Evolutionary conservation across 2,888 invertebrate species (phyloP), one percentile per base, ranked within the genome.

Genomic region (Galeopsomyia nigrocyanea): DNA sequence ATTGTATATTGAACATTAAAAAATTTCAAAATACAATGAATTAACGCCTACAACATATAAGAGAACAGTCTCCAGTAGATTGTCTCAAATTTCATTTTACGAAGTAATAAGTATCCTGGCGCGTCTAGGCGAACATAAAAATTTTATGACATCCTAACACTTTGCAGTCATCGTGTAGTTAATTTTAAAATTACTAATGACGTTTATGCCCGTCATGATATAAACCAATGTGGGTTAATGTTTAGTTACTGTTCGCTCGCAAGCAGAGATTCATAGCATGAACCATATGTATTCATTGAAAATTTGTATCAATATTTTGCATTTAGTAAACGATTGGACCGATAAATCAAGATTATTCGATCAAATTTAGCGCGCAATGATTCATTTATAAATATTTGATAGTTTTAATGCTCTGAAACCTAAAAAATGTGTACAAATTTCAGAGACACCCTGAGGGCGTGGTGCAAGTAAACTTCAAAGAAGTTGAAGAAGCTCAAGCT

Each of bases 361-460:
- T 39, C 1, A 10, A 7, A 39, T 39, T 39, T 39, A 26, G 26
- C 5, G 5, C 5, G 26, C 26, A 26, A 10, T 3, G 7, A 9
- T 39, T 3, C 7, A 10, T 39, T 39, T 39, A 1, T 10, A 39
- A 39, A 39, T 13, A 10, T 39, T 39, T 10, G 7, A 10, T 39
- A 39, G 13, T 13, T 39, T 39, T 3, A 10, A 39, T 39, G 13
- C 1, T 10, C 39, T 10, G 10, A 67, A 72, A 72, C 31, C 63
- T 65, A 60, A 60, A 13, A 64, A 71, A 21, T 64, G 58, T 58
- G 14, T 39, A 39, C 13, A 21, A 46, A 66, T 83, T 78, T 50
- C 85, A 94, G 93, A 89, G 95, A 78, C 95, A 99, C 89, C 94
- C 95, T 0, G 98, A 98, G 81, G 99, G 99, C 22, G 93, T 99